Base-by-base conservation (phyloP, 2,888 invertebrate species). In the Lasioglossum morio region DNA sequence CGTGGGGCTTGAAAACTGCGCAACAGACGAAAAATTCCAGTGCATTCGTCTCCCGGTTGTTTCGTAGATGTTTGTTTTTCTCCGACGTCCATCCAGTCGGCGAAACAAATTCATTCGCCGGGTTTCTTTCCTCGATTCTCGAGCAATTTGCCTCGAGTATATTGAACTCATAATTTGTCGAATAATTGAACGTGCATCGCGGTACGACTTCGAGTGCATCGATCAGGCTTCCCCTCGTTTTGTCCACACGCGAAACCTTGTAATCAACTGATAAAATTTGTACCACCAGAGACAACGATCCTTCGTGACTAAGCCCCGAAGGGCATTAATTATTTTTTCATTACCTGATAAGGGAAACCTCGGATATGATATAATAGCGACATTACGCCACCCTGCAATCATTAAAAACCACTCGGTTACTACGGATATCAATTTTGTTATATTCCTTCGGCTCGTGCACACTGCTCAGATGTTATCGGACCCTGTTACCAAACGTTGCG, bases 261-360 rank as follows among this genome's bases (percentile, higher is more conserved):
- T 86, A 86, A 82, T 78, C 77, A 69, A 89, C 79, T 81, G 81
- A 85, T 72, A 81, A 87, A 87, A 83, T 87, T 84, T 78, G 75
- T 89, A 87, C 80, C 84, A 82, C 84, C 84, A 73, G 69, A 80
- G 89, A 89, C 89, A 89, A 78, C 81, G 66, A 89, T 88, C 89
- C 77, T 72, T 80, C 88, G 84, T 84, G 89, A 88, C 87, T 70
- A 27, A 57, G 73, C 76, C 37, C 73, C 74, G 53, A 82, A 81
- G 77, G 70, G 57, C 79, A 77, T 79, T 79, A 89, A 86, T 88
- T 89, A 88, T 74, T 84, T 86, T 88, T 88, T 86, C 89, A 89
- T 86, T 86, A 84, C 81, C 77, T 79, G 87, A 88, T 88, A 88
- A 88, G 89, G 63, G 53, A 76, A 88, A 75, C 66, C 48, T 66